Conservation (phyloP, 2,888 invertebrate species). For the Caradrina kadenii region DNA sequence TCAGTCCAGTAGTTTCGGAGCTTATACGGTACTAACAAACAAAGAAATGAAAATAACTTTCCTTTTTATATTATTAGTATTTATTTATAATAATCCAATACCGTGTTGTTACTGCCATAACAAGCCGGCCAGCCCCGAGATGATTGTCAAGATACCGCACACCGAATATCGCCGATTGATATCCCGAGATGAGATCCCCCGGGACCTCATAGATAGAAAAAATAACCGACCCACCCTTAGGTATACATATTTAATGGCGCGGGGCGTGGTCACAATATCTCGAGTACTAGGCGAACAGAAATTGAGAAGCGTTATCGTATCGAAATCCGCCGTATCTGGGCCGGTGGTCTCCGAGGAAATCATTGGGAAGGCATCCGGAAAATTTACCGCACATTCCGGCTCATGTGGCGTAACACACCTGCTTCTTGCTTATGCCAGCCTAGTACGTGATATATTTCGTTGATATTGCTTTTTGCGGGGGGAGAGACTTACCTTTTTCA, state of each 20-base stretch:
- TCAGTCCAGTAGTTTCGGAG: no score
- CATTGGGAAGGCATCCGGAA: slow-evolving; percentile 94
- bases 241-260: slow-evolving; percentile 84
- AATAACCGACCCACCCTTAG: slow-evolving; percentile 67
- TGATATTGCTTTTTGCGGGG: slow-evolving; percentile 74
- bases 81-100: slow-evolving; percentile 68
- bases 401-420: slow-evolving; percentile 87
- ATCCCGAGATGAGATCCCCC: slow-evolving; percentile 79
- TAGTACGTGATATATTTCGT: slow-evolving; percentile 85
- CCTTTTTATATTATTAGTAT: no score
- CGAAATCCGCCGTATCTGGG: slow-evolving; percentile 90
- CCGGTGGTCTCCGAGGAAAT: slow-evolving; percentile 93
- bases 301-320: slow-evolving; percentile 90
- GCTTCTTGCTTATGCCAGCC: slow-evolving; percentile 84
- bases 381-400: slow-evolving; percentile 91
- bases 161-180: slow-evolving; percentile 85
- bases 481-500: slow-evolving; percentile 61
- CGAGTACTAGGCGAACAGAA: slow-evolving; percentile 82
- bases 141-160: slow-evolving; percentile 81
- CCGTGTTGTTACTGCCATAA: slow-evolving; percentile 61
- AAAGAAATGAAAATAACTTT: no score
- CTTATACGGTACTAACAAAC: no score
- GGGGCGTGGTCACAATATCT: slow-evolving; percentile 85
- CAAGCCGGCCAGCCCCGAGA: slow-evolving; percentile 69
- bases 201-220: slow-evolving; percentile 72